phyloP scores from a whole-genome alignment of 2,113 vertebrate species.

The Ictalurus furcatus region DNA sequence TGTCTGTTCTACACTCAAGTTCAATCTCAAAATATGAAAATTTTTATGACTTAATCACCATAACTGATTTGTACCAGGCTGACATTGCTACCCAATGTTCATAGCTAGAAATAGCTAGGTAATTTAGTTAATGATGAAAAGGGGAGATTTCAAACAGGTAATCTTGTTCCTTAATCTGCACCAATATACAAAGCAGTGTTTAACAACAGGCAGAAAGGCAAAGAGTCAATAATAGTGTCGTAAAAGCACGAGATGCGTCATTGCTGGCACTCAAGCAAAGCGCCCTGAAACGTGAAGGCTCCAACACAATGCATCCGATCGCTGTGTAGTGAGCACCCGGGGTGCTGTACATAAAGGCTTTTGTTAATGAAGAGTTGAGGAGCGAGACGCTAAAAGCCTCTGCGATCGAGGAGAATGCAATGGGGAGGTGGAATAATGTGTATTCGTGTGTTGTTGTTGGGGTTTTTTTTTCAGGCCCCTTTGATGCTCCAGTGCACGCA shows the following conservation, averaged over 20 bases:
- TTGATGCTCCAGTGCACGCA: background rate
- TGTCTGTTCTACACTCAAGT: too few relatives aligned
- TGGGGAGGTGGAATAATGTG: background rate
- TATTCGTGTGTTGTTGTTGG: background rate
- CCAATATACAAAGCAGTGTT: background rate
- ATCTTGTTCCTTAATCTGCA: slow-evolving; percentile 1
- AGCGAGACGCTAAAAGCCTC: slow-evolving; percentile 40
- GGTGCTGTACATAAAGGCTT: slow-evolving; percentile 20
- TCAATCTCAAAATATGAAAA: background rate
- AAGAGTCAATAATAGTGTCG: background rate
- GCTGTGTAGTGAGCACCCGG: slow-evolving; percentile 15
- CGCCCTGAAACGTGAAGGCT: background rate
- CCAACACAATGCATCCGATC: background rate
- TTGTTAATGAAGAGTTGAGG: slow-evolving; percentile 45
- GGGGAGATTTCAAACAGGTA: background rate
- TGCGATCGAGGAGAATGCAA: slow-evolving; percentile 33
- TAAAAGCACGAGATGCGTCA: background rate
- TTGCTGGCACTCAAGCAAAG: background rate
- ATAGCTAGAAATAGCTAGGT: background rate
- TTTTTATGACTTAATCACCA: background rate
- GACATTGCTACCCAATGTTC: background rate
- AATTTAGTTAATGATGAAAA: background rate
- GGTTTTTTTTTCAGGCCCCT: background rate
- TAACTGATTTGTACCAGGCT: too few relatives aligned
- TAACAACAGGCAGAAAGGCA: background rate